phyloP scores from a whole-genome alignment of 2,797 vertebrate species.

The Ptychadena robeensis region DNA sequence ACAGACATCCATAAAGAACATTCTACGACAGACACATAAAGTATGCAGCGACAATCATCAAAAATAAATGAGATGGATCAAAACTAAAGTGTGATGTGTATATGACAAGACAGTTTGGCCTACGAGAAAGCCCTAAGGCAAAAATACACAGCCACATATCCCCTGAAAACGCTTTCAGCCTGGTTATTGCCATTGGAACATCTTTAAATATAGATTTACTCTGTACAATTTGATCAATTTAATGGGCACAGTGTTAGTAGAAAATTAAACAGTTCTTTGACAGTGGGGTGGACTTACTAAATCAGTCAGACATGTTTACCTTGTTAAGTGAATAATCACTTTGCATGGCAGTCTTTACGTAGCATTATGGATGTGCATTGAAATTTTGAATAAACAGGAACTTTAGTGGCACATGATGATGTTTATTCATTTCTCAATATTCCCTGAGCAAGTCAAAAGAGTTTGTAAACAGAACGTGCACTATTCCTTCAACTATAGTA shows the following conservation, averaged over 20 bases:
- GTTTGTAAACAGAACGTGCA: too few species aligned
- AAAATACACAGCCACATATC: neutral
- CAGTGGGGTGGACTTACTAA: too few species aligned
- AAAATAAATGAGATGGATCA: neutral
- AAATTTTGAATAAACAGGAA: too few species aligned
- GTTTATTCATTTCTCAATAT: too few species aligned
- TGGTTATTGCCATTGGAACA: neutral
- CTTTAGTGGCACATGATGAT: too few species aligned
- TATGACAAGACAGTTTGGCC: neutral
- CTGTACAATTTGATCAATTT: neutral
- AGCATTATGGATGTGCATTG: too few species aligned
- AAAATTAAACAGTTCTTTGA: neutral
- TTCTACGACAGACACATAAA: neutral
- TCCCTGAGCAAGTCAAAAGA: too few species aligned
- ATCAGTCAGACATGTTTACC: too few species aligned
- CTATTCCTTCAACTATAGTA: too few species aligned
- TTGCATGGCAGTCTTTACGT: too few species aligned
- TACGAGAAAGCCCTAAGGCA: conserved; percentile 3
- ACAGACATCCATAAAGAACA: neutral
- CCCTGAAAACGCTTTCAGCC: neutral
- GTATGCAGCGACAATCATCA: neutral
- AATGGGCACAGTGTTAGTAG: neutral
- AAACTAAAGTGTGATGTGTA: neutral
- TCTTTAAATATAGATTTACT: neutral
- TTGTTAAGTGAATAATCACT: too few species aligned